These are phyloP conservation scores for Phenacoccus solenopsis DNA, from an alignment of 1,140 invertebrate species.

Conservation along the genomic window DNA sequence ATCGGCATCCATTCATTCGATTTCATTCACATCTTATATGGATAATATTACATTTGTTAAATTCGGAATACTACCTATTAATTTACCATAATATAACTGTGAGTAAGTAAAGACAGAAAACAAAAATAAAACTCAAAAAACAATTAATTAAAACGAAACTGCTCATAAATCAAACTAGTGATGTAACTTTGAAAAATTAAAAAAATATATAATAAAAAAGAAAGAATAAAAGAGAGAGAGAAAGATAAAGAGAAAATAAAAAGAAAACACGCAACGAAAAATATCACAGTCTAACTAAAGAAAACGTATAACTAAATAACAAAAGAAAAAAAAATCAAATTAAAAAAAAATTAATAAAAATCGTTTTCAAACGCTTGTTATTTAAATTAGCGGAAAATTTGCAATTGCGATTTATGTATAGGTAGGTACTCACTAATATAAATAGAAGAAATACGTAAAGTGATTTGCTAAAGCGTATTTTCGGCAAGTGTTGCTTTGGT, in stretches of 20 bases:
- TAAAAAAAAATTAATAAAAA: slow-evolving; percentile 12
- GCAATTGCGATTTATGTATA: background rate
- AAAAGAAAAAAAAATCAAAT: slow-evolving; percentile 4
- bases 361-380: too few species aligned
- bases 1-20: too few species aligned
- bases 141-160: background rate
- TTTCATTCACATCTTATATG: too few species aligned
- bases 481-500: background rate
- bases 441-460: background rate
- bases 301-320: slow-evolving; percentile 8
- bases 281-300: slow-evolving; percentile 15
- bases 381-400: too few species aligned
- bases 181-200: slow-evolving; percentile 5
- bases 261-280: slow-evolving; percentile 12
- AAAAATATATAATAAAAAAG: slow-evolving; percentile 4
- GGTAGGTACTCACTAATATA: background rate
- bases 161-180: background rate
- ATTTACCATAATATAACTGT: too few species aligned
- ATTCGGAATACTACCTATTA: too few species aligned
- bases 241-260: slow-evolving; percentile 1
- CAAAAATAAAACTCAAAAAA: slow-evolving; percentile 7
- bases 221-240: background rate
- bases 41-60: too few species aligned
- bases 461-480: background rate
- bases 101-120: background rate